Evolutionary conservation across 2,888 invertebrate genomes (phyloP).

Genomic region (Drosophila fulvimacula): DNA sequence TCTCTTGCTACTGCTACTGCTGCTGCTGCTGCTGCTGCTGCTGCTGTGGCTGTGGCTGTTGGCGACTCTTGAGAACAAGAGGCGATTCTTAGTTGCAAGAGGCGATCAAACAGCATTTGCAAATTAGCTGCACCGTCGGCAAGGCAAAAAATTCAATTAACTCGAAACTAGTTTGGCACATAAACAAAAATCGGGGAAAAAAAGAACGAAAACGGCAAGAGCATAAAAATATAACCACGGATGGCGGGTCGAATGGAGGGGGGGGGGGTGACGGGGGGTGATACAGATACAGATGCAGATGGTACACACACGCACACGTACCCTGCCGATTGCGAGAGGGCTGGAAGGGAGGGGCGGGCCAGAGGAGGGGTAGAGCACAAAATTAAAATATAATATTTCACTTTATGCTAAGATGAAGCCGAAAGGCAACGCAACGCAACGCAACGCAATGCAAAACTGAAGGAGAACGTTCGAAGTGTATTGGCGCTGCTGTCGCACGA

Average conservation of each 20-base stretch:
- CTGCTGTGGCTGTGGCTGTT: too few species aligned
- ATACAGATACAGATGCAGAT: too few species aligned
- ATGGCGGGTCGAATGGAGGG: background rate
- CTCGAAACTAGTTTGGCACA: constrained; percentile 74
- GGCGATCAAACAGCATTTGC: constrained; percentile 56
- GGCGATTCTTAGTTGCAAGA: constrained; percentile 30
- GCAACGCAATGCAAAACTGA: constrained; percentile 29
- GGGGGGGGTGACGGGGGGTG: too few species aligned
- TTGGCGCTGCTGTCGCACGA: constrained; percentile 47
- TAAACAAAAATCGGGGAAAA: constrained; percentile 64
- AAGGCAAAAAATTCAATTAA: constrained; percentile 65
- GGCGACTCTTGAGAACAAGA: constrained; percentile 15
- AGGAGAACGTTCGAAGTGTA: constrained; percentile 44
- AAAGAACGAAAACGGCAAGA: constrained; percentile 17
- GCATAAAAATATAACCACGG: constrained; percentile 19
- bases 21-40: constrained; percentile 10
- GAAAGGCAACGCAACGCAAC: constrained; percentile 21
- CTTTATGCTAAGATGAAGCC: constrained; percentile 37
- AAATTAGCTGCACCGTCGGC: constrained; percentile 60
- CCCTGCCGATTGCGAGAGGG: background rate
- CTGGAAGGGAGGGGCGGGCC: background rate
- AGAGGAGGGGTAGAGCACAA: constrained; percentile 15
- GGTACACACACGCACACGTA: constrained; percentile 24
- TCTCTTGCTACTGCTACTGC: constrained; percentile 1
- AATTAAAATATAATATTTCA: constrained; percentile 69